Conservation (phyloP, 37 sponge, comb jelly and placozoan species). For the Chondrosia reniformis region DNA sequence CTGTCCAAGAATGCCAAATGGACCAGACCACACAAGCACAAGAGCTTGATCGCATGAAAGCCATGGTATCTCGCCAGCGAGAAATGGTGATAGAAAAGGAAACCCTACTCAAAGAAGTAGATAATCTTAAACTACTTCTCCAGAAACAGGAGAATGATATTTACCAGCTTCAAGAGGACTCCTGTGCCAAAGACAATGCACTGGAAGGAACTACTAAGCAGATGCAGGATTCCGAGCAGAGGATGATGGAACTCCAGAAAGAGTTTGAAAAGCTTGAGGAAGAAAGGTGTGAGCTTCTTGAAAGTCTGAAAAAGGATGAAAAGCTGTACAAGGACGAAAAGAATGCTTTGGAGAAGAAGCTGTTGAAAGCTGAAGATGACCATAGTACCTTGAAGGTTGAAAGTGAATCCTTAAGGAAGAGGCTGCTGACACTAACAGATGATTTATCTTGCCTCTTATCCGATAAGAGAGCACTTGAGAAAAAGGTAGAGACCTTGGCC, state of each 20-base stretch:
- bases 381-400: not conserved
- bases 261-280: constrained; percentile 23
- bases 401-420: not conserved
- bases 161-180: constrained; percentile 12
- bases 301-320: not conserved
- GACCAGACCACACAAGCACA: not conserved
- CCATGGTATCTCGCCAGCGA: not conserved
- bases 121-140: not conserved
- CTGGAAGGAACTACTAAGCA: constrained; percentile 11
- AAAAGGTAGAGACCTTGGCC: constrained; percentile 12
- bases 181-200: constrained; percentile 8
- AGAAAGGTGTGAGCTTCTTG: constrained; percentile 13
- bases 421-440: constrained; percentile 7
- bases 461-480: constrained; percentile 22
- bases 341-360: not conserved
- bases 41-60: not conserved
- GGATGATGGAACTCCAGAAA: constrained; percentile 18
- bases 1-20: constrained; percentile 11
- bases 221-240: constrained; percentile 17
- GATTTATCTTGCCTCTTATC: constrained; percentile 4
- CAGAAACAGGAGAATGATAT: constrained; percentile 20
- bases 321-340: not conserved
- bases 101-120: not conserved
- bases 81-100: not conserved
- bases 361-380: not conserved